Base-by-base conservation (phyloP, 2,888 invertebrate genomes). In the Deilephila porcellus region DNA sequence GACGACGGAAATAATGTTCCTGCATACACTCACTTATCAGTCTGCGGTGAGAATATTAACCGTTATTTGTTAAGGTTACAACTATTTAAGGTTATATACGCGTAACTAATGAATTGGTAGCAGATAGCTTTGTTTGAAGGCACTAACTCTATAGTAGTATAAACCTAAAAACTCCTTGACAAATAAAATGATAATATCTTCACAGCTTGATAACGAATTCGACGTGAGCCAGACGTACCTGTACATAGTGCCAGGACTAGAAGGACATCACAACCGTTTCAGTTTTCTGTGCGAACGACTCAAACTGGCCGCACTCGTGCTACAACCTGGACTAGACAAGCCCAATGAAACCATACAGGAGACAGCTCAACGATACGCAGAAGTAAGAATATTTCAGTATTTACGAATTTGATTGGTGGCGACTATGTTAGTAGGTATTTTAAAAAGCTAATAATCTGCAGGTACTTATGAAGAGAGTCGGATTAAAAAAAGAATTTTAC, bases 191-290 rank as follows among this genome's bases (percentile, higher is more conserved):
- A 32, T 5, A 32, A 32, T 3, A 32, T 32, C 1, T 6, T 52
- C 17, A n/a, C 76, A 91, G 91, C 80, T 82, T 71, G 83, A 81
- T 19, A 85, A 88, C 14, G 89, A 88, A 60, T 83, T 86, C 52
- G 84, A 90, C 34, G 70, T 76, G 0, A 82, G 73, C 11, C 76
- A 81, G 70, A 78, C 81, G 0, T 84, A 86, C 71, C 74, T 91
- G 34, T 85, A 84, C 74, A 80, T 90, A 62, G 76, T 90, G 20
- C 91, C 91, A 0, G 91, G 91, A 0, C 73, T 90, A 29, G 90
- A 91, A 74, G 90, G 90, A 0, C 84, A 87, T 53, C 77, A 88
- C 64, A 75, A 79, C 32, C 79, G 85, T 52, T 91, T 91, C 80
- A 76, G 73, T 0, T 56, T 29, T 5, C 60, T 89, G 34, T 86